A percentile compares a stretch with the other conserved stretches of the same genome.
Conservation (phyloP, 2,888 invertebrate genomes). For the Pseudanteris insignis region DNA sequence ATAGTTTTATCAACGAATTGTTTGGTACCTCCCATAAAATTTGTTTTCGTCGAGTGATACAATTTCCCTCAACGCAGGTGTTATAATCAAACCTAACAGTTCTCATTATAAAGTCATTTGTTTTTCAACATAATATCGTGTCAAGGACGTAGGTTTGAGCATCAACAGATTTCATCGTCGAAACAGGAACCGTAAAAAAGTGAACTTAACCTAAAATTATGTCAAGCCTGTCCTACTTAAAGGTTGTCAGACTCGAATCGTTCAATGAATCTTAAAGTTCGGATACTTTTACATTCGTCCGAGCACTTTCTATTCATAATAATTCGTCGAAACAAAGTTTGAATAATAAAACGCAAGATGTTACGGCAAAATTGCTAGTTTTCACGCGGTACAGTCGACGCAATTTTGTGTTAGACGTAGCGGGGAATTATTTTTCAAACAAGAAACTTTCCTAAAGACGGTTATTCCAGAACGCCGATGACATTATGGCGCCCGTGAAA, state of each 20-base stretch:
- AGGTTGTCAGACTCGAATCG: constrained; percentile 18
- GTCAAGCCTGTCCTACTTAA: constrained; percentile 13
- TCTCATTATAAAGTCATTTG: too few species aligned
- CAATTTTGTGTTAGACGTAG: constrained; percentile 35
- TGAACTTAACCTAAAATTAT: constrained; percentile 13
- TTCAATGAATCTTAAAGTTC: constrained; percentile 15
- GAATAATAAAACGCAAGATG: constrained; percentile 32
- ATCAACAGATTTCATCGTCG: too few species aligned
- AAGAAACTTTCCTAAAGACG: constrained; percentile 39
- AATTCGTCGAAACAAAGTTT: constrained; percentile 36
- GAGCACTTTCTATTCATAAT: constrained; percentile 33
- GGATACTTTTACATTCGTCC: constrained; percentile 8
- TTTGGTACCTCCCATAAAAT: too few species aligned
- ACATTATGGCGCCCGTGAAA: constrained; percentile 43
- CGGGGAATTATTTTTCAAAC: constrained; percentile 27
- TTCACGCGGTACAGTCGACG: constrained; percentile 35
- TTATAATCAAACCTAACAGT: too few species aligned
- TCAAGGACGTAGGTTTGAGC: too few species aligned
- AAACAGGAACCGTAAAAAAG: background rate
- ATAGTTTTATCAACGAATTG: too few species aligned
- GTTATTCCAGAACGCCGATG: constrained; percentile 35
- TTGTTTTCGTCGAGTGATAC: too few species aligned
- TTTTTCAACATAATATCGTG: too few species aligned
- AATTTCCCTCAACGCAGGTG: too few species aligned
- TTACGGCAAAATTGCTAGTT: constrained; percentile 36